These are phyloP conservation scores for Calyptommatus sinebrachiatus DNA, from an alignment of 2,113 vertebrate species.

Conservation along the genomic window DNA sequence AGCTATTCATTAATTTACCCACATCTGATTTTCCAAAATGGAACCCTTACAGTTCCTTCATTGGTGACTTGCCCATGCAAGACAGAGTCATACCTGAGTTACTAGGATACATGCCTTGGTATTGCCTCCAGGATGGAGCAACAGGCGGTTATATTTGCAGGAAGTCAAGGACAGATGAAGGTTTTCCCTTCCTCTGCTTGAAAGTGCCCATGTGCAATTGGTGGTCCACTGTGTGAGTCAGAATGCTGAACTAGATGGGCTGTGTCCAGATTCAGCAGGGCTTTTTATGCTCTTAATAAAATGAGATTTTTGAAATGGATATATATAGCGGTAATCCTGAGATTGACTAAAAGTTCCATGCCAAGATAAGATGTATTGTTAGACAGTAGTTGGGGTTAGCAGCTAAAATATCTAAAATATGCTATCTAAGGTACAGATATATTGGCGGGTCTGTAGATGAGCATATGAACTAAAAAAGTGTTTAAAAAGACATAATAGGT, in stretches of 20 bases:
- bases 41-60: neutral
- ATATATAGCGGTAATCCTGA: neutral
- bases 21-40: neutral
- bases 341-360: neutral
- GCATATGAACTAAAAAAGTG: neutral
- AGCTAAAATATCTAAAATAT: neutral
- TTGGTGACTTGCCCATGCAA: neutral
- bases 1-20: neutral
- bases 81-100: neutral
- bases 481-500: neutral
- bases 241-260: too few relatives aligned
- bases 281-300: too few relatives aligned
- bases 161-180: too few relatives aligned
- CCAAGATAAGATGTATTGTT: constrained; percentile 3
- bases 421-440: neutral
- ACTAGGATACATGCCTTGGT: neutral
- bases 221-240: too few relatives aligned
- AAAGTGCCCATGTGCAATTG: too few relatives aligned
- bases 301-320: neutral
- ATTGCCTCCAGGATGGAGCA: too few relatives aligned
- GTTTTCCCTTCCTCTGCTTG: too few relatives aligned
- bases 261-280: too few relatives aligned
- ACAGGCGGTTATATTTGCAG: too few relatives aligned
- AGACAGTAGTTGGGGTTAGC: neutral
- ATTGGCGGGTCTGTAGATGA: constrained; percentile 1